Base-by-base conservation (phyloP, 2,888 invertebrate genomes). In the Linyphia triangularis region DNA sequence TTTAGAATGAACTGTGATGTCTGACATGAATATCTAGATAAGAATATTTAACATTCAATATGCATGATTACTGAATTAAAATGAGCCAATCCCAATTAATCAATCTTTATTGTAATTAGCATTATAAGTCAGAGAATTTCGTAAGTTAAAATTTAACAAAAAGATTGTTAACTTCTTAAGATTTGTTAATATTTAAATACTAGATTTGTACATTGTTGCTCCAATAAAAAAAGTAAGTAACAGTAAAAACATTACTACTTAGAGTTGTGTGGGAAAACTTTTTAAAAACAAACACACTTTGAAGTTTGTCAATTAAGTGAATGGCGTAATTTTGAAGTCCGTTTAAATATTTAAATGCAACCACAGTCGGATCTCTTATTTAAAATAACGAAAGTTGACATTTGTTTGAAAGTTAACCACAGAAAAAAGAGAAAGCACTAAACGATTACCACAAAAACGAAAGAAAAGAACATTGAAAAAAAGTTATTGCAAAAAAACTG, bases 341-440 rank as follows among this genome's bases (percentile, higher is more conserved):
- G 61, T n/a, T 72, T 72, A 85, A 85, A 70, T 78, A 85, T 85
- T 85, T 61, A 85, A 61, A 37, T 61, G 19, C 24, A 61, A 69
- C 70, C 77, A 33, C 78, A 78, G 78, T 78, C 85, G 67, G 84
- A 67, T 83, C 40, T 33, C 40, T 77, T 30, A 78, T 26, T 85
- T 30, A 77, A 73, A 33, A 63, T 19, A 63, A 43, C 40, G 19
- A 67, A 67, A 79, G 28, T 28, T 19, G 28, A 19, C 65, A 51
- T 13, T 67, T 43, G 26, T 77, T 85, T 37, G 59, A 85, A 85
- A 61, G 70, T 72, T 72, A 79, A 78, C 59, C 72, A 65, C 70
- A 81, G 13, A 65, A 19, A 30, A 40, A 77, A 61, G 30, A 33
- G 69, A 57, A 70, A 40, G 33, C 81, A 26, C 59, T 22, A 81